A percentile compares a stretch with the other conserved stretches of the same genome.
Conservation (phyloP, 2,888 invertebrate species). For the Meliscaeva auricollis region DNA sequence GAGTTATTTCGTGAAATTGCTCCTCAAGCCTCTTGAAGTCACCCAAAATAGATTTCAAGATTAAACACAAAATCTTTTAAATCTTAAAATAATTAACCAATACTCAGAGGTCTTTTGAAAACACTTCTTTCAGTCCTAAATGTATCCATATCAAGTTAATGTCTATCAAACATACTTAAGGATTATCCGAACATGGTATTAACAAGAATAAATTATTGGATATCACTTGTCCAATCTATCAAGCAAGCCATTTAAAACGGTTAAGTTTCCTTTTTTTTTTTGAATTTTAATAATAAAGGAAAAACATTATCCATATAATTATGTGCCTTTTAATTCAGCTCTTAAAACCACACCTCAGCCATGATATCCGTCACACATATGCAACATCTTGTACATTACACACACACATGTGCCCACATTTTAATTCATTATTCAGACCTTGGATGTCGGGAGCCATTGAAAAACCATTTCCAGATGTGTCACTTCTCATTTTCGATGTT, state of each 20-base stretch:
- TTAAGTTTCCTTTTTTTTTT: background rate
- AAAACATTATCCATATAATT: background rate
- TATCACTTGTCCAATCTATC: background rate
- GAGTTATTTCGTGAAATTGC: too few relatives aligned
- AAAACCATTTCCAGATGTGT: slow-evolving; percentile 69
- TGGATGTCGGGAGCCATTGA: slow-evolving; percentile 35
- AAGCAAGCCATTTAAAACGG: background rate
- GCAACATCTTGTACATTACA: slow-evolving; percentile 61
- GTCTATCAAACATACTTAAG: too few relatives aligned
- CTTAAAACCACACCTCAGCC: slow-evolving; percentile 32
- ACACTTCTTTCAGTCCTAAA: too few relatives aligned
- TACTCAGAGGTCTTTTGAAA: too few relatives aligned
- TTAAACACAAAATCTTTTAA: too few relatives aligned
- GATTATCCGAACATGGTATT: too few relatives aligned
- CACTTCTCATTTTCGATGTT: slow-evolving; percentile 48
- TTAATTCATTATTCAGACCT: slow-evolving; percentile 66
- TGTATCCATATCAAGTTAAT: too few relatives aligned
- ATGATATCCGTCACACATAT: slow-evolving; percentile 23
- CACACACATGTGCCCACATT: slow-evolving; percentile 44
- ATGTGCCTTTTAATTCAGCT: background rate
- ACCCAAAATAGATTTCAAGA: too few relatives aligned
- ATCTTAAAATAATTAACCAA: too few relatives aligned
- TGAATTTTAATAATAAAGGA: background rate
- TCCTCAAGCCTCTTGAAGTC: too few relatives aligned
- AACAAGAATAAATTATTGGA: background rate